Evolutionary conservation across 92 coral and sea anemone species (phyloP).

Genomic region (Porites evermanni): DNA sequence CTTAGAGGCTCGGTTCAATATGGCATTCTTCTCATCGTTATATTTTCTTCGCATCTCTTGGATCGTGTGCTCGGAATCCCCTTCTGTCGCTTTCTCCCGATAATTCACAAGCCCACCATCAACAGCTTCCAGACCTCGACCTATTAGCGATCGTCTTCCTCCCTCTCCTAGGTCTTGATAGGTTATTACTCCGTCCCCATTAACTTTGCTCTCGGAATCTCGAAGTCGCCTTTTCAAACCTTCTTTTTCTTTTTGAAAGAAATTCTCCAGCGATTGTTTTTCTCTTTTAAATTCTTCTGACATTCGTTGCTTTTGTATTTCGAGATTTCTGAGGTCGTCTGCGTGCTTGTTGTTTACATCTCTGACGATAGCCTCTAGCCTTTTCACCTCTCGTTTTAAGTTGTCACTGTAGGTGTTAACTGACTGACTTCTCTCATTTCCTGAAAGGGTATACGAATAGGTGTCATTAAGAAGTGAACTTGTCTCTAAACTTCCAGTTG

Average conservation of each 20-base stretch:
- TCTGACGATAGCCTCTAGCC: slow-evolving; percentile 60
- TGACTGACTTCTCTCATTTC: slow-evolving; percentile 17
- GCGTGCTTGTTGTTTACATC: slow-evolving; percentile 71
- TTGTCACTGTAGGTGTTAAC: slow-evolving; percentile 43
- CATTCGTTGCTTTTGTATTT: slow-evolving; percentile 72
- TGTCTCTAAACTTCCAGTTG: neutral
- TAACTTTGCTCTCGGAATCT: slow-evolving; percentile 48
- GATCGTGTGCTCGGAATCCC: slow-evolving; percentile 50
- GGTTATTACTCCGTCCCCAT: neutral
- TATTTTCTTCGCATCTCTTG: slow-evolving; percentile 54
- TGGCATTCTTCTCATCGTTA: slow-evolving; percentile 49
- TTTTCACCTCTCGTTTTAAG: slow-evolving; percentile 71
- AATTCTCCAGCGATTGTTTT: slow-evolving; percentile 61
- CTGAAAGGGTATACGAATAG: slow-evolving; percentile 18
- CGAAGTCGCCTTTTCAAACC: slow-evolving; percentile 55
- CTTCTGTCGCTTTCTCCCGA: neutral
- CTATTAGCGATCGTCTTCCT: neutral
- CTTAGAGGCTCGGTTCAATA: slow-evolving; percentile 58
- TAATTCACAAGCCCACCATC: neutral
- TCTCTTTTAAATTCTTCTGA: slow-evolving; percentile 78
- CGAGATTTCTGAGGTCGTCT: slow-evolving; percentile 72
- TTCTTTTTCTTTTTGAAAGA: slow-evolving; percentile 69
- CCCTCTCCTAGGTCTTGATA: neutral
- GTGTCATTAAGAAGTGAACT: neutral
- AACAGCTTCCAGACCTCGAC: neutral